A percentile compares a stretch with the other conserved stretches of the same genome.
These are phyloP conservation scores for Dasypogon diadema DNA, from an alignment of 2,888 invertebrate species.

Conservation along the genomic window DNA sequence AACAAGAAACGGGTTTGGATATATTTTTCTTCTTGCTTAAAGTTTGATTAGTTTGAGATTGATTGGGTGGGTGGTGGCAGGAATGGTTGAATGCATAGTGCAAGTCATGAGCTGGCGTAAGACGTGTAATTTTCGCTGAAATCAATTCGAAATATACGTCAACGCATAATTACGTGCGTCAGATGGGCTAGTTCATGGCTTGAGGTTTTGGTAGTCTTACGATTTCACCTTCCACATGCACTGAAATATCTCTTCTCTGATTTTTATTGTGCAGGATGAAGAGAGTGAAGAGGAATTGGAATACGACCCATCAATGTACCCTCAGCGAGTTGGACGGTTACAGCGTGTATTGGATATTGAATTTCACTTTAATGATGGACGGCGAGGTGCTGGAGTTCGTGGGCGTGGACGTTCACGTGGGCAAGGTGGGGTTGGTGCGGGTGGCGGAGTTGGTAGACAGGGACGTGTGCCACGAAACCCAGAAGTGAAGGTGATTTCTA, in stretches of 20 bases:
- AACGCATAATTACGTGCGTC: no score
- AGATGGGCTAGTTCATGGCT: no score
- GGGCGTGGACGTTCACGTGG: conserved; percentile 74
- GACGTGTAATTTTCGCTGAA: no score
- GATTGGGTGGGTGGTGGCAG: no score
- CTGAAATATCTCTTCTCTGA: background rate
- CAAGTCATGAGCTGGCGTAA: no score
- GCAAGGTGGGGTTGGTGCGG: conserved; percentile 62
- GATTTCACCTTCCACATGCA: no score
- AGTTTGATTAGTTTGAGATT: no score
- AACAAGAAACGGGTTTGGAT: conserved; percentile 76
- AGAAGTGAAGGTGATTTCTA: conserved; percentile 54
- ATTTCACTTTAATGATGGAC: conserved; percentile 86
- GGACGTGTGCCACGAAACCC: conserved; percentile 56
- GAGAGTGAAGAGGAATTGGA: conserved; percentile 78
- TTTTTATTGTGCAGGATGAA: conserved; percentile 70
- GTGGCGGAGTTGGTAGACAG: conserved; percentile 58
- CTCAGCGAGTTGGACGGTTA: conserved; percentile 87
- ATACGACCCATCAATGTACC: conserved; percentile 82
- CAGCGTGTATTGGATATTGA: conserved; percentile 89
- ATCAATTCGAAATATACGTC: no score
- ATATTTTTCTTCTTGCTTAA: no score
- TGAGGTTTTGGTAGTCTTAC: no score
- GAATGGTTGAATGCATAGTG: no score
- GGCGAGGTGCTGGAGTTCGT: conserved; percentile 78